Percentiles rank a stretch among this genome's conserved stretches.
Evolutionary conservation across 2,113 vertebrate genomes (phyloP).

Genomic region (Ondatra zibethicus): DNA sequence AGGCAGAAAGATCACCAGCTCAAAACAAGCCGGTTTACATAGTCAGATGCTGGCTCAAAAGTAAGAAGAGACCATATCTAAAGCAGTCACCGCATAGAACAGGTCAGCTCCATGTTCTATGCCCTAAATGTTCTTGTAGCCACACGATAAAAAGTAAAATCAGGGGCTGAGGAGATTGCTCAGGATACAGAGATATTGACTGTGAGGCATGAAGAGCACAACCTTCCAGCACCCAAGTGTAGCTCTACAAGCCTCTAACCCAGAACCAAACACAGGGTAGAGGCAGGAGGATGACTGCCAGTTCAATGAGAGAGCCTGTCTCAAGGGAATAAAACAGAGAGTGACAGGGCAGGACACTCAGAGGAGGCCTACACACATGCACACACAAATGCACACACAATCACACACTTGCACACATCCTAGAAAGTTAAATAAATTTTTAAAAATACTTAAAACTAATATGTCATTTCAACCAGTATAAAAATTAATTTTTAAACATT

Average conservation of each 20-base stretch:
- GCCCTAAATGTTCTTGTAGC: slow-evolving; percentile 23
- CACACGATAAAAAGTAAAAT: slow-evolving; percentile 25
- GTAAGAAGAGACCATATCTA: neutral
- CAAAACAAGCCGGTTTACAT: neutral
- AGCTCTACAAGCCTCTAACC: neutral
- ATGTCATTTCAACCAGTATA: neutral
- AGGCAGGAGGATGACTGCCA: neutral
- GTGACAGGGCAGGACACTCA: neutral
- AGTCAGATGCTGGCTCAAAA: neutral
- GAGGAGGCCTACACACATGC: neutral
- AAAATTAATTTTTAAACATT: neutral
- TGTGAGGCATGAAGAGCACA: neutral
- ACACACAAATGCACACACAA: too few species aligned
- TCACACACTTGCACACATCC: neutral
- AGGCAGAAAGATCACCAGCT: neutral
- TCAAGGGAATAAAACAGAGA: neutral
- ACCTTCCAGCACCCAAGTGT: neutral
- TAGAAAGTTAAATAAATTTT: slow-evolving; percentile 19
- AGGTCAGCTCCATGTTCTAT: neutral
- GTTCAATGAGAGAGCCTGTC: neutral
- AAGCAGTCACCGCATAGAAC: neutral
- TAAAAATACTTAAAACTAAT: neutral
- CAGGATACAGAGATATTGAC: neutral
- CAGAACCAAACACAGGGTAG: neutral
- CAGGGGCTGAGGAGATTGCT: neutral